These are phyloP conservation scores for Cheilosia urbana DNA, from an alignment of 2,888 invertebrate species.

Conservation along the genomic window DNA sequence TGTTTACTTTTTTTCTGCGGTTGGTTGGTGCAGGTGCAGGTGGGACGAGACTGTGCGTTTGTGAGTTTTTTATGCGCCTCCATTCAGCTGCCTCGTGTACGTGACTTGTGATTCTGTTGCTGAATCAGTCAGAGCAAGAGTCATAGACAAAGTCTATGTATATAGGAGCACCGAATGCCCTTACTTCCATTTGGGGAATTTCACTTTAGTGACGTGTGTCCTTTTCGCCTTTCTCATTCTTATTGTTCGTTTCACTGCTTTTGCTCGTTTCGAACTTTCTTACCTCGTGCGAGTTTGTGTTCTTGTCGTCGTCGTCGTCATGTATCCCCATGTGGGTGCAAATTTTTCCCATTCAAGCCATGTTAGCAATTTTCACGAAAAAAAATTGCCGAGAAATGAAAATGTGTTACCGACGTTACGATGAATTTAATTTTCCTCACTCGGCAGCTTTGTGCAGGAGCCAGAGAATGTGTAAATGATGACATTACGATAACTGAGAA, in stretches of 20 bases:
- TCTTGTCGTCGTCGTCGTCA: not conserved
- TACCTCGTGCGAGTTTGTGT: not conserved
- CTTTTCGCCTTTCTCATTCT: slow-evolving; percentile 50
- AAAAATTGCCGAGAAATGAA: not conserved
- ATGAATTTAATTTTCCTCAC: slow-evolving; percentile 51
- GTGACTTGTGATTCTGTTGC: slow-evolving; percentile 51
- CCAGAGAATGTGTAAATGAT: slow-evolving; percentile 35
- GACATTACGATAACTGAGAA: slow-evolving; percentile 60
- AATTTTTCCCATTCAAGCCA: slow-evolving; percentile 55
- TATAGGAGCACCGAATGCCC: slow-evolving; percentile 3
- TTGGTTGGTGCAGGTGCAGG: not conserved
- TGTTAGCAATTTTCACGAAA: slow-evolving; percentile 46
- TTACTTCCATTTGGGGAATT: slow-evolving; percentile 56
- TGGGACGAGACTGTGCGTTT: not conserved
- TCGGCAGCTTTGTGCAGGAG: not conserved
- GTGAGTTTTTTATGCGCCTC: slow-evolving; percentile 10
- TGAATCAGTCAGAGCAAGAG: slow-evolving; percentile 27
- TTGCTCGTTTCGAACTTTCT: slow-evolving; percentile 31
- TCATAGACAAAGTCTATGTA: not conserved
- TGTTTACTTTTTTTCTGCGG: slow-evolving; percentile 22
- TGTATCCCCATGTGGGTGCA: slow-evolving; percentile 30
- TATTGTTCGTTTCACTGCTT: slow-evolving; percentile 35
- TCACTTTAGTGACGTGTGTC: slow-evolving; percentile 52
- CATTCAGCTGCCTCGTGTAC: slow-evolving; percentile 35
- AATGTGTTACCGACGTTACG: slow-evolving; percentile 20